A percentile compares a stretch with the other conserved stretches of the same genome.
phyloP scores from a whole-genome alignment of 2,888 invertebrate genomes.

The Scaptomyza parva region DNA sequence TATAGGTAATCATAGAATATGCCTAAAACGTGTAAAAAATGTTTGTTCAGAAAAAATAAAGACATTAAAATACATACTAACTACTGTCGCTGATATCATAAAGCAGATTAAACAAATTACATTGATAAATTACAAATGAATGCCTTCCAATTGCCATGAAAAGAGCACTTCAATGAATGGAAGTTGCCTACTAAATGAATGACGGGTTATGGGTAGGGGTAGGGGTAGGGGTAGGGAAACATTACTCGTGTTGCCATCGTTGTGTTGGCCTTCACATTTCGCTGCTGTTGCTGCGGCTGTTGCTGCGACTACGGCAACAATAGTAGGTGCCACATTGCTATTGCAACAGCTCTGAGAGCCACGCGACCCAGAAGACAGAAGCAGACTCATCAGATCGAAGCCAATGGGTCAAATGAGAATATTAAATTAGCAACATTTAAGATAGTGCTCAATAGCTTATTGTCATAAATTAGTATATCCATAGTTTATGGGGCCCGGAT shows the following conservation, averaged over 20 bases:
- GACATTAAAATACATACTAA: constrained; percentile 16
- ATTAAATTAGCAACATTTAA: constrained; percentile 31
- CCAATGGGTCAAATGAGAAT: constrained; percentile 29
- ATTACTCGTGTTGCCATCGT: constrained; percentile 26
- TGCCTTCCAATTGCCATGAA: constrained; percentile 52
- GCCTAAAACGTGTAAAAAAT: background rate
- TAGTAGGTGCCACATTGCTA: constrained; percentile 50
- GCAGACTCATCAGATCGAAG: constrained; percentile 26
- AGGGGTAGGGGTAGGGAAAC: constrained; percentile 2
- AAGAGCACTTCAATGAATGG: too few relatives aligned
- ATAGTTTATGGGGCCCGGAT: constrained; percentile 8
- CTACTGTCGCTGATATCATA: constrained; percentile 32
- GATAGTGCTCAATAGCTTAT: constrained; percentile 15
- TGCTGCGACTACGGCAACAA: constrained; percentile 68
- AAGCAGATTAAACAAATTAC: constrained; percentile 39
- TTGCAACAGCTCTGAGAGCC: constrained; percentile 50
- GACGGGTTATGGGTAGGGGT: constrained; percentile 7
- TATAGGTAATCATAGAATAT: background rate
- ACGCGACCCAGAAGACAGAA: constrained; percentile 50
- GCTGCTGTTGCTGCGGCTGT: constrained; percentile 50
- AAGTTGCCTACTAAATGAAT: too few relatives aligned
- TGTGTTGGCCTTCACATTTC: constrained; percentile 73
- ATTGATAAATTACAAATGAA: constrained; percentile 51
- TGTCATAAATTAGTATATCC: constrained; percentile 22
- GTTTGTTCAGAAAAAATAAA: constrained; percentile 1